phyloP scores from a whole-genome alignment of 2,797 vertebrate genomes.

The Saxicola maurus region DNA sequence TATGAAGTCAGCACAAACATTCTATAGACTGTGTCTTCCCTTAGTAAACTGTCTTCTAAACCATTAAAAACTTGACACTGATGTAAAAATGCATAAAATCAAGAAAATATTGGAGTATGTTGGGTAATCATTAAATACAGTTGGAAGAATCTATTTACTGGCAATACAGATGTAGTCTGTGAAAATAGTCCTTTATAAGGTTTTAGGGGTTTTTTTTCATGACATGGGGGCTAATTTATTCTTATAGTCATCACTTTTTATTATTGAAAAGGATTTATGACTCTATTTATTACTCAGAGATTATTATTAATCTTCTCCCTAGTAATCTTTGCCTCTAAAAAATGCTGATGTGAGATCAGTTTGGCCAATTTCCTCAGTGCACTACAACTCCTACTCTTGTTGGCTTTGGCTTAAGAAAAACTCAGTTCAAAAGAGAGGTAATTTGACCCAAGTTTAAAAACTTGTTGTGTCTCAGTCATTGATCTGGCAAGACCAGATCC shows the following conservation, averaged over 20 bases:
- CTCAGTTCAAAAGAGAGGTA: background rate
- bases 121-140: background rate
- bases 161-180: background rate
- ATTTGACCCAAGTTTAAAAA: background rate
- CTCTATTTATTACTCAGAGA: background rate
- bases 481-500: background rate
- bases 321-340: background rate
- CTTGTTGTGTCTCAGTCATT: background rate
- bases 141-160: background rate
- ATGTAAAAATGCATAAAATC: background rate
- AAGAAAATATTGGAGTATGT: background rate
- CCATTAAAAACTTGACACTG: slow-evolving; percentile 9
- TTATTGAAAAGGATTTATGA: background rate
- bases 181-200: background rate
- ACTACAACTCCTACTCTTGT: background rate
- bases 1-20: background rate
- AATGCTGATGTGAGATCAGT: background rate
- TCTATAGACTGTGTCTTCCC: background rate
- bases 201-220: background rate
- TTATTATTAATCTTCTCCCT: background rate
- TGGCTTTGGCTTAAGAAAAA: background rate
- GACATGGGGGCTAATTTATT: background rate
- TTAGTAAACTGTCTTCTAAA: background rate
- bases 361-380: background rate
- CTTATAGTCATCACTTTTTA: background rate